These are phyloP conservation scores for Rotaria magnacalcarata DNA, from an alignment of 2,888 invertebrate species.

Conservation along the genomic window DNA sequence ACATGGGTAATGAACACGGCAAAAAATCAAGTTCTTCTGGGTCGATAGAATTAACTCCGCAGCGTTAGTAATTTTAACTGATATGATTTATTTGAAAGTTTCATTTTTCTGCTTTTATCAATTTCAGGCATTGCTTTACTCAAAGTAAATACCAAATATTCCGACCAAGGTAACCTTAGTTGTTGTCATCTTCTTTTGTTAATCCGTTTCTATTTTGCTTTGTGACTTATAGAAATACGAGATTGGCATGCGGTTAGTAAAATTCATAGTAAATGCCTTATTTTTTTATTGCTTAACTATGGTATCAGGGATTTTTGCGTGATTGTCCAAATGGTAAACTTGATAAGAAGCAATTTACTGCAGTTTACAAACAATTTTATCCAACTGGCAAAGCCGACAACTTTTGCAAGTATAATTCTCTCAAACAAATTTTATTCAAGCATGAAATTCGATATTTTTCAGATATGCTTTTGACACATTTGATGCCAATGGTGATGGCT, in stretches of 20 bases:
- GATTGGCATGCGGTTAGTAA: not conserved
- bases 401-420: not conserved
- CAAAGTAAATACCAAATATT: not conserved
- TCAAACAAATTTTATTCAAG: too few relatives aligned
- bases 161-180: not conserved
- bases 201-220: too few relatives aligned
- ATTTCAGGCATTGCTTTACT: not conserved
- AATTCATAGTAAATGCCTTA: not conserved
- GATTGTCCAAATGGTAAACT: constrained; percentile 7
- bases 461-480: not conserved
- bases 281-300: not conserved
- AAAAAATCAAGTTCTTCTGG: not conserved
- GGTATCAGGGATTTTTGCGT: not conserved
- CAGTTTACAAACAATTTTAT: constrained; percentile 13
- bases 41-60: not conserved
- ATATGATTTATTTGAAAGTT: not conserved
- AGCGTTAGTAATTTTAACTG: not conserved
- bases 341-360: not conserved
- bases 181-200: too few relatives aligned
- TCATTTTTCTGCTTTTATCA: not conserved
- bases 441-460: too few relatives aligned
- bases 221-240: not conserved
- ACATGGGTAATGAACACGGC: not conserved
- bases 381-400: not conserved
- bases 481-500: not conserved